Conservation (phyloP, 1,140 invertebrate genomes). For the Psilanteris sp. region DNA sequence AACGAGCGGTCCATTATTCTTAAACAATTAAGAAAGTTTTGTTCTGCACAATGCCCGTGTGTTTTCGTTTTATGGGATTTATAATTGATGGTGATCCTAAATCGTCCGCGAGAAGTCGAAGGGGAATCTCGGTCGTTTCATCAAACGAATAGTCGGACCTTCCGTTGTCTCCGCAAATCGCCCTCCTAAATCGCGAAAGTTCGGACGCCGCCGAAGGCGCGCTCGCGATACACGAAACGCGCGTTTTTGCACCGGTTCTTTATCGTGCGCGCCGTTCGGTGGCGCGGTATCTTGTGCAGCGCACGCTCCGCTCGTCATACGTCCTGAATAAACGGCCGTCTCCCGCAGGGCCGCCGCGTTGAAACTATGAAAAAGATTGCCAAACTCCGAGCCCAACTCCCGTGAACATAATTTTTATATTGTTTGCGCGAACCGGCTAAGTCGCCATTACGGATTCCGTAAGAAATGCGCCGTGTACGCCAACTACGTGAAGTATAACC, state of each 20-base stretch:
- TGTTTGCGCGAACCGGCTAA: constrained; percentile 71
- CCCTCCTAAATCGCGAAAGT: constrained; percentile 74
- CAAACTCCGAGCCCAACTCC: constrained; percentile 75
- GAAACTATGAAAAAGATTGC: constrained; percentile 73
- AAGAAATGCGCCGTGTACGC: constrained; percentile 65
- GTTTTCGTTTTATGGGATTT: constrained; percentile 59
- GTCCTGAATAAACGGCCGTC: constrained; percentile 71
- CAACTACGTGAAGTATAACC: constrained; percentile 65
- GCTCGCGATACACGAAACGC: constrained; percentile 60
- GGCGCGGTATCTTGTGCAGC: constrained; percentile 33
- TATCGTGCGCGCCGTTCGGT: constrained; percentile 28
- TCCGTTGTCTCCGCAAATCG: constrained; percentile 68
- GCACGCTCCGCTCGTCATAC: constrained; percentile 68
- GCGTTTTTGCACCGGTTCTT: constrained; percentile 49
- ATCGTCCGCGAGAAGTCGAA: constrained; percentile 48
- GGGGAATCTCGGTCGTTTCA: constrained; percentile 48
- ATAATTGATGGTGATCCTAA: constrained; percentile 48
- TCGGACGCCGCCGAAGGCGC: constrained; percentile 52
- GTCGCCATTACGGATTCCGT: constrained; percentile 73
- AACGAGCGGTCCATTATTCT: constrained; percentile 37
- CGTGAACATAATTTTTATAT: constrained; percentile 79
- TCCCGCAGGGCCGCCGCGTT: constrained; percentile 60
- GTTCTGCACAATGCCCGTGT: constrained; percentile 13
- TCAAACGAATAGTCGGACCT: constrained; percentile 52
- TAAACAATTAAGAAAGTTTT: constrained; percentile 52